Evolutionary conservation across 2,797 vertebrate species (phyloP), one percentile per base, ranked within the genome.

Genomic region (Bradypodion pumilum): DNA sequence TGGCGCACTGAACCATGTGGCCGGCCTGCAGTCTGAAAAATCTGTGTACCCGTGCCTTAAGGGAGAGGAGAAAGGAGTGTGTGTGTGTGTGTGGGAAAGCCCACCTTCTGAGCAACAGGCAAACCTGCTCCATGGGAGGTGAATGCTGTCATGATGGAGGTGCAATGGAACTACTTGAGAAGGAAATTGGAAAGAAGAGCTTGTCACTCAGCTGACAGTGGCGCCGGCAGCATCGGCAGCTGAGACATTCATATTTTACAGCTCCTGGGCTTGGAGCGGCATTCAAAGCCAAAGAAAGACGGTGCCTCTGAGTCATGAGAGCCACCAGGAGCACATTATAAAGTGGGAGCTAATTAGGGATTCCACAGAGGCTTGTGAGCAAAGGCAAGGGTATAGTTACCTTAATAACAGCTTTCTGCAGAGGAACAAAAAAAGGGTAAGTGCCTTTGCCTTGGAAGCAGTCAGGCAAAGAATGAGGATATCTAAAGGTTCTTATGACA

Each of bases 281-380:
- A 0, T 23, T 80, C 46, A 15, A 87, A 87, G 85, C 42, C 84
- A 80, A 56, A 85, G 10, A 25, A 69, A 76, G 85, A 82, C 85
- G 88, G 85, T 60, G 87, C 78, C 59, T 49, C 7, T 0, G 27
- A 62, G 88, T 85, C 91, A 91, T 85, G 25, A 29, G 35, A 83
- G 79, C 85, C 86, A 89, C 85, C 85, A 89, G 69, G 62, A 83
- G 80, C 86, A 77, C 90, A 86, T 70, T 32, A 60, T 52, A 78
- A 81, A 68, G 27, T 4, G 80, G 40, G 76, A 77, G 73, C 85
- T 63, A 75, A 84, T 87, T 35, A 85, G 69, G 77, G 77, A 66
- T 85, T 79, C 85, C 73, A 85, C 88, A 73, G 82, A 85, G 85
- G 77, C 92, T 75, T 23, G 16, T 19, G 0, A 35, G 84, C 59